A percentile compares a stretch with the other conserved stretches of the same genome.
Evolutionary conservation across 2,888 invertebrate genomes (phyloP).

Genomic region (Pyrrhosoma nymphula): DNA sequence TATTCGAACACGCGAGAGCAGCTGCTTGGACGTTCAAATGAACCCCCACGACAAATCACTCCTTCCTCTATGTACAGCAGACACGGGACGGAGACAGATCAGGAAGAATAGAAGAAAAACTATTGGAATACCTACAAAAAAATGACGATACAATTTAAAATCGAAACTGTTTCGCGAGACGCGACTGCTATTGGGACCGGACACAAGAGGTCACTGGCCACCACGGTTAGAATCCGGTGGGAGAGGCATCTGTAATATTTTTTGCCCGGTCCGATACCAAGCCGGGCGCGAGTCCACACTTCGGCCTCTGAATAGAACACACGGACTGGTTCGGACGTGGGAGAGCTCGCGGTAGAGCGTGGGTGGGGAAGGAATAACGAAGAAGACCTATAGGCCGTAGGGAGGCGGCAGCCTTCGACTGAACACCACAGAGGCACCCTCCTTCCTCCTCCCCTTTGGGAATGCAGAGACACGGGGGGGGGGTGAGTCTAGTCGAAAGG

Average conservation of each 20-base stretch:
- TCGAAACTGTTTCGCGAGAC: too few species aligned
- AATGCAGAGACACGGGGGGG: neutral
- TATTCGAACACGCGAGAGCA: too few species aligned
- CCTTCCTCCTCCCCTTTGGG: neutral
- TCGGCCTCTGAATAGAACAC: neutral
- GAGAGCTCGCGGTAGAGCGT: neutral
- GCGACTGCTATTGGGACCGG: too few species aligned
- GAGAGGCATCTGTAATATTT: neutral
- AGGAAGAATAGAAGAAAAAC: too few species aligned
- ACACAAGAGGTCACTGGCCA: neutral
- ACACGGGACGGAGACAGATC: too few species aligned
- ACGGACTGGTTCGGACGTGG: neutral
- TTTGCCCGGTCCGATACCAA: too few species aligned
- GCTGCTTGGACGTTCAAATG: too few species aligned
- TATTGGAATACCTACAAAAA: too few species aligned
- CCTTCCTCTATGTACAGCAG: too few species aligned
- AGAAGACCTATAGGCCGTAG: slow-evolving; percentile 57
- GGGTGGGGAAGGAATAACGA: neutral
- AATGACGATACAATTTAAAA: too few species aligned
- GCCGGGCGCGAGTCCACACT: neutral
- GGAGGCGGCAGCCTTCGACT: slow-evolving; percentile 36
- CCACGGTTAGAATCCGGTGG: neutral
- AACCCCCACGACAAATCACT: too few species aligned
- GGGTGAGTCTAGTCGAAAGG: neutral
- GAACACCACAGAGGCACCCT: neutral